These are phyloP conservation scores for Diadema setosum DNA, from an alignment of 35 echinoderm and acorn worm genomes.

Conservation along the genomic window DNA sequence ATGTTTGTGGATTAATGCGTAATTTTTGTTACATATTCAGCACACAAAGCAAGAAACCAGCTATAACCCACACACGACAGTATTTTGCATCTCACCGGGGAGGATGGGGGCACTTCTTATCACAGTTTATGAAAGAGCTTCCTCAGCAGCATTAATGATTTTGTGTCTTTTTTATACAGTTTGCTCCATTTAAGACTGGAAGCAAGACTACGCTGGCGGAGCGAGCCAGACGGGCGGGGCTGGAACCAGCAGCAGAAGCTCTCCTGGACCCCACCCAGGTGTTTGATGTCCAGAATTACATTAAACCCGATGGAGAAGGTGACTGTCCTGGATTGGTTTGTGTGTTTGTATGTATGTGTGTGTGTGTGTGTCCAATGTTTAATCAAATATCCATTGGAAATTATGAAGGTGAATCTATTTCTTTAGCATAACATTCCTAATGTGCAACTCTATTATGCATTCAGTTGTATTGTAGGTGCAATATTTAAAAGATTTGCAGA, in stretches of 20 bases:
- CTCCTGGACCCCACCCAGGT: not conserved
- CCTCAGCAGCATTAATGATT: no score
- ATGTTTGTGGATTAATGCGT: no score
- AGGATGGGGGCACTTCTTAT: no score
- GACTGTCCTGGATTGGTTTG: not conserved
- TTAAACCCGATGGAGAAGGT: slow-evolving; percentile 60
- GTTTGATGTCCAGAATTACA: slow-evolving; percentile 14
- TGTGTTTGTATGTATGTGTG: no score
- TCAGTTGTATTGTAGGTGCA: no score
- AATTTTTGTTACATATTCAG: no score
- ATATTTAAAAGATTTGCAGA: no score
- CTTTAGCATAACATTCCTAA: not conserved
- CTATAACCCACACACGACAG: no score
- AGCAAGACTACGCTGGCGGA: slow-evolving; percentile 89
- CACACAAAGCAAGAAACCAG: no score
- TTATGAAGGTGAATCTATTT: not conserved
- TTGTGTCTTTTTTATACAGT: slow-evolving; percentile 40
- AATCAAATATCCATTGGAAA: not conserved
- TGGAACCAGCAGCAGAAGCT: slow-evolving; percentile 52
- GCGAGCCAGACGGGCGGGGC: slow-evolving; percentile 67
- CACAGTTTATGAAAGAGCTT: no score
- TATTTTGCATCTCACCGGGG: no score
- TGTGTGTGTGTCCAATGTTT: not conserved
- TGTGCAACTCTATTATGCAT: not conserved
- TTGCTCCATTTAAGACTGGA: slow-evolving; percentile 83